Conservation (phyloP, 64 coral and sea anemone genomes). For the Pocillopora damicornis region DNA sequence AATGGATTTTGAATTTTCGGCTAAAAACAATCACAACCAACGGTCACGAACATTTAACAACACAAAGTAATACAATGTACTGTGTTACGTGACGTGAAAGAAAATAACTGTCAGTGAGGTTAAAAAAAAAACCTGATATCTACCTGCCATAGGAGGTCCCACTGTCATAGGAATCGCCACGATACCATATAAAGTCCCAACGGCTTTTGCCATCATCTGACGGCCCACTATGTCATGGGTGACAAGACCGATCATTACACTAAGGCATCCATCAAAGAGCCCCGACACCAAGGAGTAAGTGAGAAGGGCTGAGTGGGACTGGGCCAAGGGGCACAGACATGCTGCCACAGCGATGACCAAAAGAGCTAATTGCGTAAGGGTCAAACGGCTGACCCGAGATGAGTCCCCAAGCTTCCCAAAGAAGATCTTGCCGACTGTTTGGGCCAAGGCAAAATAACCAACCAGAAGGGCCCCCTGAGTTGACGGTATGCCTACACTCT, state of each 20-base stretch:
- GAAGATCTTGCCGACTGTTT: constrained; percentile 71
- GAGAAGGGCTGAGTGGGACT: constrained; percentile 45
- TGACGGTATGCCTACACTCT: constrained; percentile 57
- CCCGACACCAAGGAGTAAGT: constrained; percentile 52
- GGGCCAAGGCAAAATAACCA: constrained; percentile 65
- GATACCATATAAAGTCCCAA: constrained; percentile 56
- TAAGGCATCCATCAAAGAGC: constrained; percentile 55
- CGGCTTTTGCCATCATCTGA: constrained; percentile 67
- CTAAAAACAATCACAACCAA: neutral
- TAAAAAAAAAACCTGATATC: neutral
- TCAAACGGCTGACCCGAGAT: constrained; percentile 40
- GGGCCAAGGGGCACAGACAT: constrained; percentile 70
- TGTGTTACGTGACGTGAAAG: neutral
- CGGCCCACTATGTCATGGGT: constrained; percentile 85
- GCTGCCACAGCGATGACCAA: constrained; percentile 58
- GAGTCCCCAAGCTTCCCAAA: constrained; percentile 71
- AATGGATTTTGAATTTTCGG: too few species aligned
- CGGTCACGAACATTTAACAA: neutral
- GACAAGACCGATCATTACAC: constrained; percentile 56
- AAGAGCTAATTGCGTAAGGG: constrained; percentile 51
- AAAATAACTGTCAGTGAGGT: neutral
- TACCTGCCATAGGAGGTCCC: constrained; percentile 84
- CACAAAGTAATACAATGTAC: neutral
- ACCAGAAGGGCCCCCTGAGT: constrained; percentile 60
- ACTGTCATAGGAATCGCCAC: constrained; percentile 63